Evolutionary conservation across 2,888 invertebrate genomes (phyloP).

Genomic region (Rhingia campestris): DNA sequence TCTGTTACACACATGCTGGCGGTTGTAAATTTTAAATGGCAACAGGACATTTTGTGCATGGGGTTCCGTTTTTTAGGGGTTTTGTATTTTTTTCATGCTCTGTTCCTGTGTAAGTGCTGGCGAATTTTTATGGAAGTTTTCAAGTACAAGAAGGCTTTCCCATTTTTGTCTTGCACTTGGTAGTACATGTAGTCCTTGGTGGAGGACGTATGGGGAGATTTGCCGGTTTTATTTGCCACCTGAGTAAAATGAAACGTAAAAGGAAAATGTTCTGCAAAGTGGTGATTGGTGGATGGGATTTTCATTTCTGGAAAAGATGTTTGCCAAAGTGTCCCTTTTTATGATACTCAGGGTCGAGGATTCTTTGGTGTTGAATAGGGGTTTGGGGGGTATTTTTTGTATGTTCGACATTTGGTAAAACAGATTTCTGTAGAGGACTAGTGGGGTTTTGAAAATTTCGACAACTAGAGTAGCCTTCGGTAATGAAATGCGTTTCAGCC

Average conservation of each 20-base stretch:
- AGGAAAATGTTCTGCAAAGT: slow-evolving; percentile 7
- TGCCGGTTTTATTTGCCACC: slow-evolving; percentile 26
- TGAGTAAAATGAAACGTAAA: slow-evolving; percentile 20
- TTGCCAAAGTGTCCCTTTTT: not conserved
- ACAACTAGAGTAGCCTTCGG: too few relatives aligned
- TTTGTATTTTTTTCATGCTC: not conserved
- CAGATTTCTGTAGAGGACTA: too few relatives aligned
- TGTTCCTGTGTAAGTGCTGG: slow-evolving; percentile 16
- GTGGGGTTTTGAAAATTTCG: too few relatives aligned
- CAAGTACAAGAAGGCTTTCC: slow-evolving; percentile 5
- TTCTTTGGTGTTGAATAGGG: too few relatives aligned
- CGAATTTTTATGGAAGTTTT: slow-evolving; percentile 37
- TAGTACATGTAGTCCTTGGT: not conserved
- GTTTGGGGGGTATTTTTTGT: too few relatives aligned
- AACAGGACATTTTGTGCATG: slow-evolving; percentile 40
- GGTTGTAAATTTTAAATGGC: slow-evolving; percentile 64
- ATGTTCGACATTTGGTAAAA: too few relatives aligned
- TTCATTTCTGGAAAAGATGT: not conserved
- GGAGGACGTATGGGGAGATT: not conserved
- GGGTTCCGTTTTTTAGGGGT: slow-evolving; percentile 19
- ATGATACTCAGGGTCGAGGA: too few relatives aligned
- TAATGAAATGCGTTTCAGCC: too few relatives aligned
- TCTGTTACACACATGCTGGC: not conserved
- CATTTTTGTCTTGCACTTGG: not conserved
- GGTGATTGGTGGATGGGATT: slow-evolving; percentile 15